Base-by-base conservation (phyloP, 2,113 vertebrate species). In the Sarotherodon lohbergeri region DNA sequence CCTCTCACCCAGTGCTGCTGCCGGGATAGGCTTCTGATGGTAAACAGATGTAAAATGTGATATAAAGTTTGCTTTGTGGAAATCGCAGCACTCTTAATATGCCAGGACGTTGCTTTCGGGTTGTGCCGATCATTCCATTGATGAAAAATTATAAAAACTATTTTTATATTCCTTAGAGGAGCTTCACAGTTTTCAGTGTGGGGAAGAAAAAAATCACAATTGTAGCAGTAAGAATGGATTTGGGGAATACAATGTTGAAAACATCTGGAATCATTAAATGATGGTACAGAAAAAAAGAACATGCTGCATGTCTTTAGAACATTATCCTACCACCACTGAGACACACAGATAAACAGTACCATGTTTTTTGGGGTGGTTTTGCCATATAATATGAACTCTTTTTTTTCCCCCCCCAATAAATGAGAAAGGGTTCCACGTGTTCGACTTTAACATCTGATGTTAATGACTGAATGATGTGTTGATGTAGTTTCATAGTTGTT, bases 221-320 rank as follows among this genome's bases (percentile, higher is more conserved):
- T 46, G 13, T 10, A 16, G 3, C 68, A 76, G 36, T 43, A 16
- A 71, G 68, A 3, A 41, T 73, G 9, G 41, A 73, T 48, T 73
- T 73, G 41, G 41, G 71, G 43, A 2, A 27, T 17, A 76, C 16
- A 29, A 48, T 12, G 43, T 29, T 29, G 41, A 32, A 48, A 50
- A 50, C 71, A 76, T 76, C 43, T 50, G 24, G 71, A 48, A 19
- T 50, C 71, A 76, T 76, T 48, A 76, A 76, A 43, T 29, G 32
- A 41, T 7, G 19, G n/a, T 36, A 36, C 59, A 17, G 24, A 6
- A 29, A 10, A 43, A 73, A 73, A 12, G 9, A 63, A 36, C 59
- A n/a, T n/a, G 13, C 68, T 27, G 41, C 41, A 73, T 4, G 3
- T 46, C 22, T 73, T 73, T 27, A 73, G 41, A 17, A 4, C 59